phyloP scores from a whole-genome alignment of 2,888 invertebrate species.

The Nephrocerus scutellatus region DNA sequence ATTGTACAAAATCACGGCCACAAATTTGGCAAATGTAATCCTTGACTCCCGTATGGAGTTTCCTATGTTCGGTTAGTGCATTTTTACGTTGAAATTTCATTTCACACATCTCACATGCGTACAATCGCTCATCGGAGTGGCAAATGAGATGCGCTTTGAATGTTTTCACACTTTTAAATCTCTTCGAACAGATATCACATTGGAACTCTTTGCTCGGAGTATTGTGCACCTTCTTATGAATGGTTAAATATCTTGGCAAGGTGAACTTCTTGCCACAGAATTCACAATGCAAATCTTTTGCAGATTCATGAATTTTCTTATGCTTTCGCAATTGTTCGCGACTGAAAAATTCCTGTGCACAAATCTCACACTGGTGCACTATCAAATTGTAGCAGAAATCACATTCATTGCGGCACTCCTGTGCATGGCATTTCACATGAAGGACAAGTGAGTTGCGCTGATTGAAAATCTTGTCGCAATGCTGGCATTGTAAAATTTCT shows the following conservation, averaged over 20 bases:
- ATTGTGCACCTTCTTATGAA: slow-evolving; percentile 15
- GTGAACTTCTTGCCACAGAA: slow-evolving; percentile 14
- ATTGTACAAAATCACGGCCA: slow-evolving; percentile 14
- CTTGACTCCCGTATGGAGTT: slow-evolving; percentile 12
- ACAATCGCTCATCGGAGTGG: slow-evolving; percentile 13
- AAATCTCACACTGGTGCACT: slow-evolving; percentile 13
- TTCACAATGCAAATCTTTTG: slow-evolving; percentile 13
- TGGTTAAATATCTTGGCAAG: slow-evolving; percentile 10
- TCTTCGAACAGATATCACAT: slow-evolving; percentile 15
- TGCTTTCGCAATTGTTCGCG: slow-evolving; percentile 15
- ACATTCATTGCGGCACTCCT: slow-evolving; percentile 10
- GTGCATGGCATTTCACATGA: slow-evolving; percentile 17
- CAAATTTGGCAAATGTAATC: slow-evolving; percentile 12
- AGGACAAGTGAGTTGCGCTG: slow-evolving; percentile 17
- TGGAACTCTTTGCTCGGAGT: slow-evolving; percentile 4
- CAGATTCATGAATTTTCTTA: slow-evolving; percentile 10
- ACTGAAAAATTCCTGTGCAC: slow-evolving; percentile 15
- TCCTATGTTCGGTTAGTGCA: slow-evolving; percentile 14
- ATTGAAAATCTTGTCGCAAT: slow-evolving; percentile 16
- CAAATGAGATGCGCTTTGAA: slow-evolving; percentile 17
- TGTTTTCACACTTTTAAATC: slow-evolving; percentile 13
- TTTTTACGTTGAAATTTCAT: slow-evolving; percentile 16
- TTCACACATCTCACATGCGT: slow-evolving; percentile 13
- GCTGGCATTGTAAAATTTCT: slow-evolving; percentile 13
- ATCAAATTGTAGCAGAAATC: slow-evolving; percentile 15